phyloP scores from a whole-genome alignment of 2,888 invertebrate species.

The Cerastis rubricosa region DNA sequence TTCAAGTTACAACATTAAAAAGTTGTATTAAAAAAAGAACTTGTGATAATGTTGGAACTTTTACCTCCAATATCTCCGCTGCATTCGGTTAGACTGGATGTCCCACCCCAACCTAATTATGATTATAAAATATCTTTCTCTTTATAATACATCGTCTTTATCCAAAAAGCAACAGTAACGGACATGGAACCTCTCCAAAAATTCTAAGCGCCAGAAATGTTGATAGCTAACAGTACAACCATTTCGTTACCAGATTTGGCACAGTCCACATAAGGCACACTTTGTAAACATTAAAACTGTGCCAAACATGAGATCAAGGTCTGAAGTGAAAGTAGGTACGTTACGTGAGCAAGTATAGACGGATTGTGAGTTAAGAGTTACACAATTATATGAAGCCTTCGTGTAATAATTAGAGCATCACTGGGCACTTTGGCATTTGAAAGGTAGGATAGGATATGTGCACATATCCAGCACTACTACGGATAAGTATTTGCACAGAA shows the following conservation, averaged over 20 bases:
- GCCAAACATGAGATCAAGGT: constrained; percentile 59
- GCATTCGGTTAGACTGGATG: too few species aligned
- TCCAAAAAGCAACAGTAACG: background rate
- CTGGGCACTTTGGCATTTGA: constrained; percentile 8
- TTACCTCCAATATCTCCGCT: too few species aligned
- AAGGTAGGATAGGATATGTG: too few species aligned
- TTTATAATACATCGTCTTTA: background rate
- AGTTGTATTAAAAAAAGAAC: too few species aligned
- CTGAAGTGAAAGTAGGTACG: constrained; percentile 60
- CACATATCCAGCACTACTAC: background rate
- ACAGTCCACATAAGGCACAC: constrained; percentile 34
- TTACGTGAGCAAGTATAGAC: constrained; percentile 26
- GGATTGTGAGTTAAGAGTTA: constrained; percentile 41
- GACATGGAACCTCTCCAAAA: constrained; percentile 30
- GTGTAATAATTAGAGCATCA: constrained; percentile 56
- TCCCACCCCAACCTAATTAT: too few species aligned
- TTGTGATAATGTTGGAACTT: too few species aligned
- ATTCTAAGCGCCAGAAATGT: constrained; percentile 1
- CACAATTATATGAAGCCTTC: constrained; percentile 48
- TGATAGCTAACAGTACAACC: constrained; percentile 2
- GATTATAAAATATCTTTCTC: background rate
- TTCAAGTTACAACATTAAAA: too few species aligned
- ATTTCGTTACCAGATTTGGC: constrained; percentile 55
- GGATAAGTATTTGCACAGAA: background rate
- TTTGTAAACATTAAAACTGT: constrained; percentile 46